These are phyloP conservation scores for Argyrosomus regius DNA, from an alignment of 2,797 vertebrate species.

Conservation along the genomic window DNA sequence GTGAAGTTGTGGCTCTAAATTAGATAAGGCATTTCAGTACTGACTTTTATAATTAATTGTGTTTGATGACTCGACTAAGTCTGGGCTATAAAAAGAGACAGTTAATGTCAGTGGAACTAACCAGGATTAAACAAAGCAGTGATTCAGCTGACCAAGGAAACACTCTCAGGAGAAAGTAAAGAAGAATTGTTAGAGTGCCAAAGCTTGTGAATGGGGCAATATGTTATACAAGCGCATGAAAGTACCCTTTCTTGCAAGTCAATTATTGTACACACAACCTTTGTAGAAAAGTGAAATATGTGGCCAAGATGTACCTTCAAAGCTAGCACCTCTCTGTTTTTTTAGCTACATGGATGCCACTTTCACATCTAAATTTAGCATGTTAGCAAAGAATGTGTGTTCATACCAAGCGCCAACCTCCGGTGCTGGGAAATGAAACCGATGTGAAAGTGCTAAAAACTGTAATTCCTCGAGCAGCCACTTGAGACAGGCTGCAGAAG, in stretches of 20 bases:
- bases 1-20: constrained; percentile 57
- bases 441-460: too few relatives aligned
- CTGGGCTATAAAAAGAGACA: constrained; percentile 51
- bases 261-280: not conserved
- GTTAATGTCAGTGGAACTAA: constrained; percentile 48
- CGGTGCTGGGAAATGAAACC: too few relatives aligned
- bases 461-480: too few relatives aligned
- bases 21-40: constrained; percentile 49
- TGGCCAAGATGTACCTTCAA: not conserved
- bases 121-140: constrained; percentile 46
- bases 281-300: not conserved
- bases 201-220: constrained; percentile 2
- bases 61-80: constrained; percentile 47
- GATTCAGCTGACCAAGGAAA: constrained; percentile 46
- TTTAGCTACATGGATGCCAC: not conserved
- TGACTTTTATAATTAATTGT: constrained; percentile 53
- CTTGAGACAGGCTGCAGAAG: too few relatives aligned
- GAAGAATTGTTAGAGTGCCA: not conserved
- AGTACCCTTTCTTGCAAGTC: not conserved
- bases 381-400: too few relatives aligned
- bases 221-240: not conserved
- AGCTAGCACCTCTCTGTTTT: not conserved
- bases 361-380: not conserved
- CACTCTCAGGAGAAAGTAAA: constrained; percentile 3
- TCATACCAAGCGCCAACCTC: too few relatives aligned